Evolutionary conservation across 1,140 invertebrate species (phyloP), one percentile per base, ranked within the genome.

Genomic region (Drosophila willistoni): DNA sequence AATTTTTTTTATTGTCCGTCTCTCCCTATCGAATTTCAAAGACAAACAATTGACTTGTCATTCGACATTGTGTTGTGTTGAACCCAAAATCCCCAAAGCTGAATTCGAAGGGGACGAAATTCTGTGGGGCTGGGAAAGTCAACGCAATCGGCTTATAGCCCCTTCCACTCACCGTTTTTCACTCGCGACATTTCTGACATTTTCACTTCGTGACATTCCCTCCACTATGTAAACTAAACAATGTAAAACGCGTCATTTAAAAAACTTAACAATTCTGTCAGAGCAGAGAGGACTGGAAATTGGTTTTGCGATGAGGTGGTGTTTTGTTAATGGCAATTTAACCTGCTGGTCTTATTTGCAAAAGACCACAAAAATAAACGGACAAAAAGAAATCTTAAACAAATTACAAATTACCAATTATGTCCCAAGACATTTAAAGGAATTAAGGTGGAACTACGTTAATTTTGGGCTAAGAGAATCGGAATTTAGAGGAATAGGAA

Each of bases 31-130:
- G 61, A 73, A 71, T 73, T 68, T 69, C 76, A 74, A 78, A 61
- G 73, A 60, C 73, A 70, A 84, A 81, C 84, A 89, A 89, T 89
- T 89, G 84, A 89, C 84, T 89, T 89, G 84, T 89, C 84, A 89
- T 84, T 78, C 79, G 84, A 87, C 80, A 79, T 75, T 87, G 73
- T 87, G 68, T 67, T 64, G 70, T 59, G 65, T 12, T 12, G n/a
- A 10, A 22, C 17, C 44, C 62, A 67, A 76, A 73, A 80, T 65
- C 65, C 77, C 74, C 59, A n/a, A 51, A 62, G 57, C 61, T 47
- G 42, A 59, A 77, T 77, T 64, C 54, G 73, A 64, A 60, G 42
- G 25, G 34, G 76, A 69, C 14, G 36, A 34, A 47, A 19, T 14
- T 6, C 5, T 17, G 14, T 83, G 71, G 71, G 51, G 25, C 0